phyloP scores from a whole-genome alignment of 53 echinoderm and acorn worm species.

The Patiria pectinifera region DNA sequence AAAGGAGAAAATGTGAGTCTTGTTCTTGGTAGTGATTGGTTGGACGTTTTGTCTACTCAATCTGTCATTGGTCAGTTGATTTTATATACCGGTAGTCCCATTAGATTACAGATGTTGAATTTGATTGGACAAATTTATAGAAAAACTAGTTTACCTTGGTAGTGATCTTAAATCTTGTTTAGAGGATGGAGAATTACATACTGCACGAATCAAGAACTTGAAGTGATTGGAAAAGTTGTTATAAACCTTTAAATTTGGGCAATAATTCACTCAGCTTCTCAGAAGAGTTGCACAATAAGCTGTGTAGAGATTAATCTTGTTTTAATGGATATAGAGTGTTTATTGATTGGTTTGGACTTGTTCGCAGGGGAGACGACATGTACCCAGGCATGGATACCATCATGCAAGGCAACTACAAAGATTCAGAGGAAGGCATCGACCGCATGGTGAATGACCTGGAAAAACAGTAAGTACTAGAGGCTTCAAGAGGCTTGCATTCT shows the following conservation, averaged over 20 bases:
- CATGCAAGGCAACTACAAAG: slow-evolving; percentile 84
- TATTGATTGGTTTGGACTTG: not conserved
- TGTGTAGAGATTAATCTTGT: not conserved
- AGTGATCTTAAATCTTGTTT: too few relatives aligned
- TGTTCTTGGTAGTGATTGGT: not conserved
- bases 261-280: too few relatives aligned
- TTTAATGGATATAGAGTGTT: not conserved
- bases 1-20: slow-evolving; percentile 93
- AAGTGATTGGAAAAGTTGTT: too few relatives aligned
- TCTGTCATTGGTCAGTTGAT: not conserved
- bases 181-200: too few relatives aligned
- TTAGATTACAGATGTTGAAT: not conserved
- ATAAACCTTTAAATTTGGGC: too few relatives aligned
- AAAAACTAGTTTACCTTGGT: too few relatives aligned
- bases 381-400: slow-evolving; percentile 88
- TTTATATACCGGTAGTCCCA: not conserved
- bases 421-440: slow-evolving; percentile 88
- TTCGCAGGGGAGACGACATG: slow-evolving; percentile 85
- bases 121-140: not conserved
- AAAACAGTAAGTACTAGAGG: slow-evolving; percentile 99
- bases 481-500: too few relatives aligned
- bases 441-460: slow-evolving; percentile 94
- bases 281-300: too few relatives aligned
- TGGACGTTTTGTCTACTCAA: not conserved
- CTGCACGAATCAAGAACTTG: too few relatives aligned